Evolutionary conservation across 2,797 vertebrate species (phyloP).

Genomic region (Cyclopterus lumpus): DNA sequence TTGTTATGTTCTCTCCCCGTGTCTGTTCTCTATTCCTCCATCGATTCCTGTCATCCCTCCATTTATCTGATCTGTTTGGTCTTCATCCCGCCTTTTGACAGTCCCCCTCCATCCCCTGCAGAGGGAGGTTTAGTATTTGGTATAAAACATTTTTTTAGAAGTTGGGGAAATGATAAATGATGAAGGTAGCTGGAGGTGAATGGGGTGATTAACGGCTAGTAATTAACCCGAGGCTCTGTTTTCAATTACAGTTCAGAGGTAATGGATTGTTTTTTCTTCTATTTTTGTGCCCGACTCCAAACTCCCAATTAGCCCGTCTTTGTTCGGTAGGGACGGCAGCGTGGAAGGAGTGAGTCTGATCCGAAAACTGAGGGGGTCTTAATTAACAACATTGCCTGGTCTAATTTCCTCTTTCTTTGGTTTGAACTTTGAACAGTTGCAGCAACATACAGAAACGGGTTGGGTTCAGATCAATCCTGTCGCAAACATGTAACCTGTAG

Average conservation of each 20-base stretch:
- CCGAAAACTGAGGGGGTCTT: constrained; percentile 15
- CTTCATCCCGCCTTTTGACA: constrained; percentile 45
- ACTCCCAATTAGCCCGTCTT: constrained; percentile 64
- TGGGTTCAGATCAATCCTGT: not conserved
- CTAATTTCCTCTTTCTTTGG: constrained; percentile 24
- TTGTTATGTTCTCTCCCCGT: constrained; percentile 55
- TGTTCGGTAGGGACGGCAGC: constrained; percentile 19
- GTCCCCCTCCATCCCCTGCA: constrained; percentile 20
- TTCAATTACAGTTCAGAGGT: constrained; percentile 67
- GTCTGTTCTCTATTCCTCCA: constrained; percentile 49
- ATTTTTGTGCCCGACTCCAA: constrained; percentile 42
- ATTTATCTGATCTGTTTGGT: constrained; percentile 46
- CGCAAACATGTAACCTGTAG: not conserved
- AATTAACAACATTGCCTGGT: constrained; percentile 20
- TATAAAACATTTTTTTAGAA: constrained; percentile 16
- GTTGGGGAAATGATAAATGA: constrained; percentile 38
- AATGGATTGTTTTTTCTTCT: constrained; percentile 55
- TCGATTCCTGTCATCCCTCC: constrained; percentile 61
- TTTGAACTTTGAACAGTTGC: not conserved
- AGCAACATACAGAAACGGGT: not conserved
- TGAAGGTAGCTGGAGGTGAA: constrained; percentile 32
- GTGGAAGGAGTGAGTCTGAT: constrained; percentile 1
- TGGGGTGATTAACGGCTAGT: constrained; percentile 62
- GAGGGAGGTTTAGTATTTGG: constrained; percentile 36
- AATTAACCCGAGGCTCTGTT: constrained; percentile 60